These are phyloP conservation scores for Malurus alboscapulatus DNA, from an alignment of 2,113 vertebrate genomes.

Conservation along the genomic window DNA sequence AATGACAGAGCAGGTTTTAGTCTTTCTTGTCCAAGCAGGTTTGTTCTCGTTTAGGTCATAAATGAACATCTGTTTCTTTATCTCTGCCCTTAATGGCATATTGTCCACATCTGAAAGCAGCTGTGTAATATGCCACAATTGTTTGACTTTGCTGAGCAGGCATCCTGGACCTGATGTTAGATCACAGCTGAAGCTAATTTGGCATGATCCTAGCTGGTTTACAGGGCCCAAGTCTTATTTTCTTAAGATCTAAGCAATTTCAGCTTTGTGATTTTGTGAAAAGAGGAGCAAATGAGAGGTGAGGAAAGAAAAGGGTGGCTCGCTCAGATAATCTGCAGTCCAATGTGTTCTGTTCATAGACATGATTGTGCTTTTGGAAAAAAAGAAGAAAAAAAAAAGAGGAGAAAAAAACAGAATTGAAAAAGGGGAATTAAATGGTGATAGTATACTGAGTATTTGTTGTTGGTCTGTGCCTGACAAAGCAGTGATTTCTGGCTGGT, in stretches of 20 bases:
- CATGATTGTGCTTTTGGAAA: not conserved
- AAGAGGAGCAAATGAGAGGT: not conserved
- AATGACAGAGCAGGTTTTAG: not conserved
- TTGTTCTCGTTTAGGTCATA: slow-evolving; percentile 9
- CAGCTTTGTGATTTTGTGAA: not conserved
- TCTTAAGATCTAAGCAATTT: slow-evolving; percentile 7
- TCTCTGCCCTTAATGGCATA: slow-evolving; percentile 23
- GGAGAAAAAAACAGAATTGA: too few species aligned
- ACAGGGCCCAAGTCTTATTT: not conserved
- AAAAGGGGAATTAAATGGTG: not conserved
- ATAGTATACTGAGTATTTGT: not conserved
- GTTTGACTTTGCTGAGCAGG: slow-evolving; percentile 36
- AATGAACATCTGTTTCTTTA: slow-evolving; percentile 49
- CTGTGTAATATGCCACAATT: not conserved
- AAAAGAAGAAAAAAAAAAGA: too few species aligned
- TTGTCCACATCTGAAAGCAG: slow-evolving; percentile 41
- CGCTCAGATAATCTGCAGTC: not conserved
- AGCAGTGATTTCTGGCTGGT: not conserved
- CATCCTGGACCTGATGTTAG: slow-evolving; percentile 1
- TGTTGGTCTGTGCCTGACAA: not conserved
- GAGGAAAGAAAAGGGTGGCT: not conserved
- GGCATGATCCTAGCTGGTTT: not conserved
- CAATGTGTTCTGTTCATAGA: not conserved
- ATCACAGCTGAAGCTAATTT: slow-evolving; percentile 32
- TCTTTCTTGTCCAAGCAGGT: not conserved